Evolutionary conservation across 2,113 vertebrate species (phyloP).

Genomic region (Chionodraco myersi): DNA sequence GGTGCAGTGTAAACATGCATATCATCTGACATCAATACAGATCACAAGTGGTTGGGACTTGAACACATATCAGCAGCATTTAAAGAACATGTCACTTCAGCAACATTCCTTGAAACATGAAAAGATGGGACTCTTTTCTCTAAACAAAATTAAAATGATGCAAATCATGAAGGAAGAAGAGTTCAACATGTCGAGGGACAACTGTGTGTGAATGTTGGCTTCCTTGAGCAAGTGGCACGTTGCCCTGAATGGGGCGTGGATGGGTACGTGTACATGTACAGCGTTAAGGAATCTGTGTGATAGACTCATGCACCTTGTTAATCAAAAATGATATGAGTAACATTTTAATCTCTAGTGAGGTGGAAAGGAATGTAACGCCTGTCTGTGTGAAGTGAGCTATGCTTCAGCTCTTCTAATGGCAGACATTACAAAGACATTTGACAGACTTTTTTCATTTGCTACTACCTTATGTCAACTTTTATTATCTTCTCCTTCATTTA

Average conservation of each 20-base stretch:
- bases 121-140: no score
- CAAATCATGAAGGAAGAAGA: background rate
- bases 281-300: no score
- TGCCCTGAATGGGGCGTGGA: no score
- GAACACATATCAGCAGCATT: no score
- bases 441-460: background rate
- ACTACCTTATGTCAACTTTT: slow-evolving; percentile 2
- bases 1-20: background rate
- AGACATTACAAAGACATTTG: background rate
- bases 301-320: background rate
- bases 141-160: background rate
- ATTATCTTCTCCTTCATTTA: background rate
- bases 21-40: background rate
- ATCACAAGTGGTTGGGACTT: no score
- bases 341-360: background rate
- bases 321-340: slow-evolving; percentile 24
- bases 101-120: no score
- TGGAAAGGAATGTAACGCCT: background rate
- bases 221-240: no score
- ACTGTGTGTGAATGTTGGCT: no score
- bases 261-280: no score
- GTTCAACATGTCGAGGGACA: no score
- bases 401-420: slow-evolving; percentile 15
- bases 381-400: background rate
- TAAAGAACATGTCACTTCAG: no score